Conservation (phyloP, 37 sponge, comb jelly and placozoan genomes). For the Hormiphora californensis region DNA sequence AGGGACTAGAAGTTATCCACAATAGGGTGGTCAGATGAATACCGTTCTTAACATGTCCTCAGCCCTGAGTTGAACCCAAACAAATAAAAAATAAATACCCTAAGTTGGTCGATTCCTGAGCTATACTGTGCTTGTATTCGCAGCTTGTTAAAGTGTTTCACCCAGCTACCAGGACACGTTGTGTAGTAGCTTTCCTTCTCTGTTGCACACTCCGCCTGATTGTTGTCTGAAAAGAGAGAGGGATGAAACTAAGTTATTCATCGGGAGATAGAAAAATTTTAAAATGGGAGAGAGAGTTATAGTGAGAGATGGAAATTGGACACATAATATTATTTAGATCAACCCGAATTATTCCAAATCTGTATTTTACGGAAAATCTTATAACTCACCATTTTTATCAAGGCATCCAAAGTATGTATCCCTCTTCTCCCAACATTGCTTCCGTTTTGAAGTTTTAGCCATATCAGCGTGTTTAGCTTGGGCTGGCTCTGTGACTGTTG, state of each 20-base stretch:
- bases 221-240: too few relatives aligned
- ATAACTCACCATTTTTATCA: conserved; percentile 26
- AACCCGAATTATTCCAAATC: too few relatives aligned
- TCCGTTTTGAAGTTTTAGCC: background rate
- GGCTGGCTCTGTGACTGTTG: background rate
- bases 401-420: conserved; percentile 10
- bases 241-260: too few relatives aligned
- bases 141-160: conserved; percentile 11
- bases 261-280: too few relatives aligned
- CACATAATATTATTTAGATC: too few relatives aligned
- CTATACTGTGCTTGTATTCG: background rate
- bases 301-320: background rate
- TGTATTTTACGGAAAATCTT: too few relatives aligned
- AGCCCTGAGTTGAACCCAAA: too few relatives aligned
- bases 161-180: background rate
- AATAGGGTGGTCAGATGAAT: too few relatives aligned
- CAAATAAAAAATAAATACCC: too few relatives aligned
- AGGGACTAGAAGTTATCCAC: too few relatives aligned
- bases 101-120: background rate
- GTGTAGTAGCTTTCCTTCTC: background rate
- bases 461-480: background rate
- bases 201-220: background rate
- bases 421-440: background rate
- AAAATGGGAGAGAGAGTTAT: too few relatives aligned
- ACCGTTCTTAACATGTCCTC: too few relatives aligned